Evolutionary conservation across 2,797 vertebrate species (phyloP), one percentile per base, ranked within the genome.

Genomic region (Euthynnus affinis): DNA sequence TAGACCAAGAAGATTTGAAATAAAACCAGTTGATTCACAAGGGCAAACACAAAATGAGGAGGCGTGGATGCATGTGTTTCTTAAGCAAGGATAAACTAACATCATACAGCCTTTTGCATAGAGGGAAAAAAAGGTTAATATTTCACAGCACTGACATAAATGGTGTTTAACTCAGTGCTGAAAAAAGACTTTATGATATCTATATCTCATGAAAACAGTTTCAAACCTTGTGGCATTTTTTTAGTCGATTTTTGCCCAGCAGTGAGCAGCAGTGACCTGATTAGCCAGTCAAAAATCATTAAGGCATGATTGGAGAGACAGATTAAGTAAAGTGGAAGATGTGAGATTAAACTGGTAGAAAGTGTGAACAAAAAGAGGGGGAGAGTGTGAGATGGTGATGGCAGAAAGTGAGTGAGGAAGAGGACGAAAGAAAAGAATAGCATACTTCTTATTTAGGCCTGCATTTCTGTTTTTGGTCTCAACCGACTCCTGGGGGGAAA

Each of bases 1-100:
- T 69, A 56, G 59, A 84, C 58, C 74, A 49, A 56, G 37, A 76
- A 71, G 57, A 34, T 78, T 75, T 70, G 29, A 72, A 82, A 81
- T 64, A 29, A 68, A 74, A 71, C 51, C 60, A 13, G 29, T 18
- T 65, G 56, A 72, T 63, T 82, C 40, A 87, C 81, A 81, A 85
- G 78, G 80, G 58, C 64, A 18, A 29, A 2, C 10, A 8, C 22
- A 66, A 74, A 71, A 73, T 7, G 18, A 76, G 60, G 58, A 55
- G 20, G 22, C 8, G 48, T 22, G 42, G 40, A 67, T 23, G 9
- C 25, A 23, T 29, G 20, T 49, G 62, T 60, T 49, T 70, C 27
- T 71, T 44, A 40, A 22, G 63, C n/a, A 49, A 55, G 59, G 48
- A 60, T 73, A 51, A 74, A 57, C 55, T 67, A 60, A 66, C 70